These are phyloP conservation scores for Chromobotia macracanthus DNA, from an alignment of 2,797 vertebrate genomes.

Conservation along the genomic window DNA sequence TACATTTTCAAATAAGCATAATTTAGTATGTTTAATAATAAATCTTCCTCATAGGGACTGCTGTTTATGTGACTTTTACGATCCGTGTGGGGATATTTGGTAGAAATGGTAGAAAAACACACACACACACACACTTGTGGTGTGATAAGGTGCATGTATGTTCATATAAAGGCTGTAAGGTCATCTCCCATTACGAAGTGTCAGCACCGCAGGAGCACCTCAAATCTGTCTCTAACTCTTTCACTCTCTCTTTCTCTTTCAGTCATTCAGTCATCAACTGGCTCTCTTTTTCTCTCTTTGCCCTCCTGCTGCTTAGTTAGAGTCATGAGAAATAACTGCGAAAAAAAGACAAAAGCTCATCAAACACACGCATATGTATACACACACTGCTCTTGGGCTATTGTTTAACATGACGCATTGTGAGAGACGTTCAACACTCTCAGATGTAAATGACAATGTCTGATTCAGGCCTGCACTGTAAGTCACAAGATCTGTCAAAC, in stretches of 20 bases:
- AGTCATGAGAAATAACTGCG: slow-evolving; percentile 50
- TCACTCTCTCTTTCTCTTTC: slow-evolving; percentile 48
- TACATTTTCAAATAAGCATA: too few species aligned
- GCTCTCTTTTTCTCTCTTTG: slow-evolving; percentile 3
- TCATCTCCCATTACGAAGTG: slow-evolving; percentile 7
- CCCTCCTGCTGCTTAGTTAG: slow-evolving; percentile 48
- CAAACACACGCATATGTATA: slow-evolving; percentile 37
- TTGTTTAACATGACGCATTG: slow-evolving; percentile 69
- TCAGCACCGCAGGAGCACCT: slow-evolving; percentile 31
- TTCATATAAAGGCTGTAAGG: slow-evolving; percentile 5
- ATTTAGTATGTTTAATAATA: too few species aligned
- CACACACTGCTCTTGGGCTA: slow-evolving; percentile 61
- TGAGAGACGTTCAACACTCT: slow-evolving; percentile 70
- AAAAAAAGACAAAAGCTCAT: slow-evolving; percentile 53
- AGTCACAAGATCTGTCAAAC: not conserved
- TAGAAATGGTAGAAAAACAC: too few species aligned
- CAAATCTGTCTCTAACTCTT: slow-evolving; percentile 45
- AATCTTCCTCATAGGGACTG: too few species aligned
- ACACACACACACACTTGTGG: not conserved
- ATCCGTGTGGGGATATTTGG: not conserved
- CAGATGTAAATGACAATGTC: slow-evolving; percentile 72
- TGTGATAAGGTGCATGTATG: too few species aligned
- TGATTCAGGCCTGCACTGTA: slow-evolving; percentile 59
- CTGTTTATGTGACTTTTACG: too few species aligned
- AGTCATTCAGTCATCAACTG: slow-evolving; percentile 11